These are phyloP conservation scores for Carlito syrichta DNA, from an alignment of 2,113 vertebrate genomes.

Conservation along the genomic window DNA sequence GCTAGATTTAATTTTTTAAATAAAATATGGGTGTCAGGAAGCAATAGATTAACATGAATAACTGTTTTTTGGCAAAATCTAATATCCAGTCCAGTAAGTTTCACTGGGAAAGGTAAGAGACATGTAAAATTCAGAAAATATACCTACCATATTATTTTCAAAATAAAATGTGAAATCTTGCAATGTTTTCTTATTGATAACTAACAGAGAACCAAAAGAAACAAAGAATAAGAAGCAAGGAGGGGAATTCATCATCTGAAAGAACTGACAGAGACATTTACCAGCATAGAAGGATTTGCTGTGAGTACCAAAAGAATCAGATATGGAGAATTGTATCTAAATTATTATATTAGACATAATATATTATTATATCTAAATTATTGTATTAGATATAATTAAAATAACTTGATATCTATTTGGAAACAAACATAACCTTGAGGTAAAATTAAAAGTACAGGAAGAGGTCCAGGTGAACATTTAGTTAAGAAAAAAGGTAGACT, in stretches of 20 bases:
- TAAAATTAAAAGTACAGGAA: background rate
- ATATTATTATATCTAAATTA: too few relatives aligned
- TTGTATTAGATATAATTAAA: background rate
- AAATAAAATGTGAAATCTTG: background rate
- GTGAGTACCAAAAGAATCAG: background rate
- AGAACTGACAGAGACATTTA: background rate
- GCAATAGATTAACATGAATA: background rate
- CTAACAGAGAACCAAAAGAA: background rate
- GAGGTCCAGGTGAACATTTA: background rate
- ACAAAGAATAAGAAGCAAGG: background rate
- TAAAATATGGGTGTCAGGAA: background rate
- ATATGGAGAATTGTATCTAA: background rate
- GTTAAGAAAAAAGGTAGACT: background rate
- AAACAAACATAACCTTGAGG: background rate
- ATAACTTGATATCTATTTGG: background rate
- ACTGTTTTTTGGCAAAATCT: background rate
- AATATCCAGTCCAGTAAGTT: background rate
- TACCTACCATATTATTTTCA: background rate
- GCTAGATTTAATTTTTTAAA: background rate
- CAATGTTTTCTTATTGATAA: background rate
- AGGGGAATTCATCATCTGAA: background rate
- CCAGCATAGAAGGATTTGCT: background rate
- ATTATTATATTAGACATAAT: background rate
- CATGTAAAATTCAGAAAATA: background rate
- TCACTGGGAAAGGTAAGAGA: background rate